Evolutionary conservation across 2,797 vertebrate genomes (phyloP), one percentile per base, ranked within the genome.

Genomic region (Gadopsis marmoratus): DNA sequence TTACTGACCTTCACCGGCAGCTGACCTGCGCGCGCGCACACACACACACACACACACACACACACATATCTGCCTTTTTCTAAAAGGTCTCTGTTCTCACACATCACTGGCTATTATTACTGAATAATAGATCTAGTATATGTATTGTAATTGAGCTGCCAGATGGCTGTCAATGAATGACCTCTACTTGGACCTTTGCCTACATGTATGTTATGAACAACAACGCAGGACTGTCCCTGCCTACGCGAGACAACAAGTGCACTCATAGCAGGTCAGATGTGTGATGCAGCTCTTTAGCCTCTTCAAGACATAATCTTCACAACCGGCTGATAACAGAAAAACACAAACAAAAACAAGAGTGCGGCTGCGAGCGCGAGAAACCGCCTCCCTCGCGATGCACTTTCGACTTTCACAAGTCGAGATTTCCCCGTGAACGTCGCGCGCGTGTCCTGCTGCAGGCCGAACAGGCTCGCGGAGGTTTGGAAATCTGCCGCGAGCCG

Each of bases 101-200:
- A 79, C 7, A 26, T 17, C 13, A 14, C 0, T 26, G 4, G 2
- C 4, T 51, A 37, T 21, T 33, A 41, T 11, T 35, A 10, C 8
- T 51, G 16, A 16, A 35, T 51, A 47, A 43, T 6, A 56, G 0
- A 5, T 16, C 9, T 50, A 39, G 5, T 17, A 7, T 12, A 1
- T 19, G 3, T 16, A 4, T 21, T 59, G n/a, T 13, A 21, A 21
- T 11, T 10, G 7, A 72, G 48, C 14, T 45, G 19, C 35, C 37
- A 9, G 45, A 19, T 58, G 23, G 5, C n/a, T 76, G 69, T 77
- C 47, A 75, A 16, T 83, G 72, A 75, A 84, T 90, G 90, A 92
- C 92, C 89, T 93, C 85, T 90, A 87, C 45, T 86, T 91, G 89
- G 88, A 89, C 80, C 84, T 75, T 82, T 88, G 79, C 88, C 90